A percentile compares a stretch with the other conserved stretches of the same genome.
These are phyloP conservation scores for Aldrovandia affinis DNA, from an alignment of 2,797 vertebrate species.

Conservation along the genomic window DNA sequence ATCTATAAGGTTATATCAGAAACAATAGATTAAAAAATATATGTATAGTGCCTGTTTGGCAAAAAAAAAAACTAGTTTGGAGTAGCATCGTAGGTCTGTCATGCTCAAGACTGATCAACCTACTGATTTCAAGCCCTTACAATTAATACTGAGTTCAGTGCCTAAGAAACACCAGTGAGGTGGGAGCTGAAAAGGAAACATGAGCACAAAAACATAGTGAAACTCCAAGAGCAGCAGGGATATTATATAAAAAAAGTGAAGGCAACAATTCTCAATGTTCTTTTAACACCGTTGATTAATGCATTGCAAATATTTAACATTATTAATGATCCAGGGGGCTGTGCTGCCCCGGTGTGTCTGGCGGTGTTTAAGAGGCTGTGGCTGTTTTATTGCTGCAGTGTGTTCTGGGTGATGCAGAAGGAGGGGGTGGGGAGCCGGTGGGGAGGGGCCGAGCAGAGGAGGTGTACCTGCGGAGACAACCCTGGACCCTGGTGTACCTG, in stretches of 20 bases:
- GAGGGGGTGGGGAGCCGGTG: neutral
- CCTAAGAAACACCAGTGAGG: neutral
- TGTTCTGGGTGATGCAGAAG: neutral
- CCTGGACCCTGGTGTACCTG: constrained; percentile 70
- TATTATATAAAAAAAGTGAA: constrained; percentile 40
- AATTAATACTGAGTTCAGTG: neutral
- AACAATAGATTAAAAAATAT: too few species aligned
- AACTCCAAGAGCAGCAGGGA: constrained; percentile 6
- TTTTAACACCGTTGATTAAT: constrained; percentile 69
- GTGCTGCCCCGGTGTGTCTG: constrained; percentile 15
- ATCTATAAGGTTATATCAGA: too few species aligned
- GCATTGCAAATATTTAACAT: constrained; percentile 59
- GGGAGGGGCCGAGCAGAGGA: constrained; percentile 55
- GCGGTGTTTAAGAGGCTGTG: neutral
- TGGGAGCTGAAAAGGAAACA: neutral
- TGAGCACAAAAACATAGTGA: neutral
- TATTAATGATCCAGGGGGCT: constrained; percentile 50
- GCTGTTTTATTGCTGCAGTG: neutral
- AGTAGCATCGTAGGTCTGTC: neutral
- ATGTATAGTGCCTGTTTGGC: too few species aligned
- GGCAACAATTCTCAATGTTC: constrained; percentile 38
- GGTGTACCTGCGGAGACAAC: too few species aligned
- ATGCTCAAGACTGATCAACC: neutral
- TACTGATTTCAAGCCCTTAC: neutral
- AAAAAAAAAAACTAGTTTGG: constrained; percentile 2